A percentile compares a stretch with the other conserved stretches of the same genome.
phyloP scores from a whole-genome alignment of 2,888 invertebrate genomes.

The Proisotoma minuta region DNA sequence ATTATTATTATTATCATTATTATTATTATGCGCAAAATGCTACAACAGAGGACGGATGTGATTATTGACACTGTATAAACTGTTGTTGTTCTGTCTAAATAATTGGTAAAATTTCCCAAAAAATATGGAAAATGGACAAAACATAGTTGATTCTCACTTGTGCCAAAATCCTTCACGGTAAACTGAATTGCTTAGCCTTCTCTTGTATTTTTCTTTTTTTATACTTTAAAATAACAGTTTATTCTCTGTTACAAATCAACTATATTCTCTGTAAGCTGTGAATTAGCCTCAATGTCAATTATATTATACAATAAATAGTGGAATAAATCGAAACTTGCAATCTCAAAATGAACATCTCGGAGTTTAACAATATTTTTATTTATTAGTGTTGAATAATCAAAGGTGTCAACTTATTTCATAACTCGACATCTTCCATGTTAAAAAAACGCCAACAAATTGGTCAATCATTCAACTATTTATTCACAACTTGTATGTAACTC shows the following conservation, averaged over 20 bases:
- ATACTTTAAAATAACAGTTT: neutral
- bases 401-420: too few species aligned
- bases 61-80: too few species aligned
- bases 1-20: too few species aligned
- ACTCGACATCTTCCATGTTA: too few species aligned
- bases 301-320: slow-evolving; percentile 1
- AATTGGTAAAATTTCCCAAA: neutral
- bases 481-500: too few species aligned
- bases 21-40: too few species aligned
- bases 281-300: slow-evolving; percentile 10
- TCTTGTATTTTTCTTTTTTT: slow-evolving; percentile 7
- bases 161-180: slow-evolving; percentile 9
- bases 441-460: too few species aligned
- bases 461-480: too few species aligned
- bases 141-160: neutral
- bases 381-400: too few species aligned
- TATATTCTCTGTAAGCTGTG: slow-evolving; percentile 1
- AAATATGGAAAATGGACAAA: neutral
- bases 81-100: too few species aligned
- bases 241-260: neutral
- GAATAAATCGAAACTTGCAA: slow-evolving; percentile 12
- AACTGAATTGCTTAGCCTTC: neutral
- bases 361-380: too few species aligned
- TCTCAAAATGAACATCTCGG: neutral
- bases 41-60: too few species aligned